Evolutionary conservation across 2,888 invertebrate species (phyloP).

Genomic region (Leptinotarsa rubiginosa): DNA sequence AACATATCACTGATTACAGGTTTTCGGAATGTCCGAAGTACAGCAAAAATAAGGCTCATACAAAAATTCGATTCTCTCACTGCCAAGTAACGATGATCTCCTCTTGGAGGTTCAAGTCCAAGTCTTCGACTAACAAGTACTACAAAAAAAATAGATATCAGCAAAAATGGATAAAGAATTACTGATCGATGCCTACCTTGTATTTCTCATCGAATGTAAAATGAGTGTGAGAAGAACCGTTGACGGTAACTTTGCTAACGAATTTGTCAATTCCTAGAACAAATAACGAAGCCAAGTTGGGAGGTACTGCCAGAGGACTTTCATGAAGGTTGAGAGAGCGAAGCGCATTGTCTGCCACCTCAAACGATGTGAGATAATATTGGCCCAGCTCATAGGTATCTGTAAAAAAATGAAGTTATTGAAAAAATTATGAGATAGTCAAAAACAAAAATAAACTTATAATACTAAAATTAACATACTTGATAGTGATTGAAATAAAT

Average conservation of each 20-base stretch:
- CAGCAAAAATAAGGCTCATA: background rate
- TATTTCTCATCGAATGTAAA: conserved; percentile 62
- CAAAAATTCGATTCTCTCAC: background rate
- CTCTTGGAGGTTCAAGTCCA: conserved; percentile 51
- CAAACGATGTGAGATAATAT: conserved; percentile 71
- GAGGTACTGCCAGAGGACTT: conserved; percentile 58
- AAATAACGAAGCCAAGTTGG: conserved; percentile 61
- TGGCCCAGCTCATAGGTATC: conserved; percentile 72
- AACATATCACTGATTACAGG: background rate
- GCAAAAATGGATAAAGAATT: conserved; percentile 14
- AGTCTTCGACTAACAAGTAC: conserved; percentile 60
- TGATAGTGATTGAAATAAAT: background rate
- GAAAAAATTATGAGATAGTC: background rate
- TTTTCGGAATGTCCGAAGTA: background rate
- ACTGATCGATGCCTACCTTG: conserved; percentile 55
- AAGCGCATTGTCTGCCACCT: conserved; percentile 55
- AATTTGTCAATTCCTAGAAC: conserved; percentile 59
- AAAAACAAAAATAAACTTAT: background rate
- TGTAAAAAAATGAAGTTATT: conserved; percentile 57
- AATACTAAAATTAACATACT: background rate
- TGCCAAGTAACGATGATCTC: conserved; percentile 11
- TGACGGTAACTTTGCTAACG: conserved; percentile 60
- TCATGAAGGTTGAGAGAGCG: conserved; percentile 56
- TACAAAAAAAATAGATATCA: conserved; percentile 50
- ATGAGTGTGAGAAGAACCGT: conserved; percentile 54